Conservation (phyloP, 2,888 invertebrate species). For the Geotrupes spiniger region DNA sequence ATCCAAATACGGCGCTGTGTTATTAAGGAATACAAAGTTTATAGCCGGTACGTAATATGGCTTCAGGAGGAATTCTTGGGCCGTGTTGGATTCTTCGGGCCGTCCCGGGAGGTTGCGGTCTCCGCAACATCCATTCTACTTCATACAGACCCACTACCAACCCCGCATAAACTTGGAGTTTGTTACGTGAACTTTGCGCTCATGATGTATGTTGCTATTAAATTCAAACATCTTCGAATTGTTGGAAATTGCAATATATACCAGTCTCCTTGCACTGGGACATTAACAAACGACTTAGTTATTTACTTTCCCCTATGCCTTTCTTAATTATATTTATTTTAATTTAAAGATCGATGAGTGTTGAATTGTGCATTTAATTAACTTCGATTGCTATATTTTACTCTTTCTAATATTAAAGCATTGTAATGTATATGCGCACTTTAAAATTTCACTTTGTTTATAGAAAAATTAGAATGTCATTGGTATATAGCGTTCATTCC, state of each 20-base stretch:
- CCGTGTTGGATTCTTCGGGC: conserved; percentile 42
- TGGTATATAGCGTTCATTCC: no score
- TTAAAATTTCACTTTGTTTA: no score
- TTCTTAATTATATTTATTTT: no score
- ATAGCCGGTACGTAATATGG: conserved; percentile 34
- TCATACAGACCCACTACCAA: conserved; percentile 36
- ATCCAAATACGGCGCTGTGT: conserved; percentile 22
- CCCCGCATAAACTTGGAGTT: conserved; percentile 35
- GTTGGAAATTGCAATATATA: conserved; percentile 51
- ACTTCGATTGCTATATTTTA: no score
- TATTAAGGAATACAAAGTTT: conserved; percentile 35
- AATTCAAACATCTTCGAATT: conserved; percentile 52
- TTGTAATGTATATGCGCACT: no score
- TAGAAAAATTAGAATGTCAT: no score
- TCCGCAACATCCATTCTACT: conserved; percentile 49
- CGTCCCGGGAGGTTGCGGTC: conserved; percentile 51
- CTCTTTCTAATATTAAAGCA: no score
- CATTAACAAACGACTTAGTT: conserved; percentile 23
- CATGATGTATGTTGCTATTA: conserved; percentile 53
- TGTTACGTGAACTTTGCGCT: conserved; percentile 48
- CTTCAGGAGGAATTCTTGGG: conserved; percentile 47
- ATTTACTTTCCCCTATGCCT: no score
- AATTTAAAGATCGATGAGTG: no score
- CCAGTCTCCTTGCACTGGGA: conserved; percentile 41
- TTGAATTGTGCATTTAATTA: no score